Conservation (phyloP, 2,797 vertebrate species). For the Syngnathus rostellatus region DNA sequence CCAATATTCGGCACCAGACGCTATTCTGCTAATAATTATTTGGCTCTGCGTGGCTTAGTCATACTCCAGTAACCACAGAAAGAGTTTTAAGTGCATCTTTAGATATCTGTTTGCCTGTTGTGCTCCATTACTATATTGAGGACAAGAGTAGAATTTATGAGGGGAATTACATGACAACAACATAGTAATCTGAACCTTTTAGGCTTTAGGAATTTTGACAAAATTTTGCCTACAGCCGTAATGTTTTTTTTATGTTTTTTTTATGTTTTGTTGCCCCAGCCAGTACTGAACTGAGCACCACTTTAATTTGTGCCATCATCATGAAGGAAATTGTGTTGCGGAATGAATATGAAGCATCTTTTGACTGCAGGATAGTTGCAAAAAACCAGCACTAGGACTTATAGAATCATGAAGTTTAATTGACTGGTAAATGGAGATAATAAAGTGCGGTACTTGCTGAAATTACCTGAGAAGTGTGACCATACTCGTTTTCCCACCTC, state of each 20-base stretch:
- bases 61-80: slow-evolving; percentile 39
- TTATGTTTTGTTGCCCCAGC: slow-evolving; percentile 34
- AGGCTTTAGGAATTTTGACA: background rate
- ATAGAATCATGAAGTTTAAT: slow-evolving; percentile 20
- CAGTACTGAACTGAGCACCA: slow-evolving; percentile 58
- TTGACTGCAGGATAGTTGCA: slow-evolving; percentile 41
- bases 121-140: slow-evolving; percentile 43
- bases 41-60: slow-evolving; percentile 48
- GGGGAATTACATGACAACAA: background rate
- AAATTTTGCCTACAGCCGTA: no score
- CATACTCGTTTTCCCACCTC: slow-evolving; percentile 3
- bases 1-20: slow-evolving; percentile 49
- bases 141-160: slow-evolving; percentile 12
- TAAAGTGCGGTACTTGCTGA: slow-evolving; percentile 4
- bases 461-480: slow-evolving; percentile 18
- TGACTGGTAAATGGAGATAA: slow-evolving; percentile 24
- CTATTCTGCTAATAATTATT: slow-evolving; percentile 62
- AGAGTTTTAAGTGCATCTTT: slow-evolving; percentile 22
- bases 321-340: slow-evolving; percentile 35
- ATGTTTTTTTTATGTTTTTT: background rate
- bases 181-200: background rate
- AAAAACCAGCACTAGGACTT: slow-evolving; percentile 28
- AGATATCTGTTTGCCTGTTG: slow-evolving; percentile 10
- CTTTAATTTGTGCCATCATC: slow-evolving; percentile 57
- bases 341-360: slow-evolving; percentile 46